Percentiles rank a stretch among this genome's conserved stretches.
Conservation (phyloP, 2,888 invertebrate species). For the Calameuta pallipes region DNA sequence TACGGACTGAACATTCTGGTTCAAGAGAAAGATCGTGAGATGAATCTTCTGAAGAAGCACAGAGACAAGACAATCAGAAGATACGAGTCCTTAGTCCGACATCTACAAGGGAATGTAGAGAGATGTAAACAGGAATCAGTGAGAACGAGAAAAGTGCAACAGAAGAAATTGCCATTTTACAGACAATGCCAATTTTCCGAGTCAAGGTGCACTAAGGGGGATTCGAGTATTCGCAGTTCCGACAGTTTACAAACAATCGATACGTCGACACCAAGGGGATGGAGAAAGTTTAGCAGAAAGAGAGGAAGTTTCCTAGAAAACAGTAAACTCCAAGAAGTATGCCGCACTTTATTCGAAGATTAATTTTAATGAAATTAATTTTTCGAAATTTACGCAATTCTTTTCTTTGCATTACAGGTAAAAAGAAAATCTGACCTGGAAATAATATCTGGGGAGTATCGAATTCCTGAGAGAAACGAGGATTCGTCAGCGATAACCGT, state of each 20-base stretch:
- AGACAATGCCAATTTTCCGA: background rate
- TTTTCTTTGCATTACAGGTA: background rate
- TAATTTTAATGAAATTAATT: background rate
- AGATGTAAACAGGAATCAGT: slow-evolving; percentile 30
- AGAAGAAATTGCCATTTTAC: background rate
- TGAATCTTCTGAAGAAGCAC: slow-evolving; percentile 42
- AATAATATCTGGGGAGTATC: slow-evolving; percentile 1
- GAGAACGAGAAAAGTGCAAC: slow-evolving; percentile 31
- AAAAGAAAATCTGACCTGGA: background rate
- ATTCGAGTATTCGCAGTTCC: background rate
- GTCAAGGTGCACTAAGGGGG: slow-evolving; percentile 15
- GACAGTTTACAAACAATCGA: background rate
- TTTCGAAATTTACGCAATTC: background rate
- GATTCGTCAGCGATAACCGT: slow-evolving; percentile 18
- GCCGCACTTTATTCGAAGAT: background rate
- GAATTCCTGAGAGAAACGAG: slow-evolving; percentile 27
- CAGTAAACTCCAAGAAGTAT: background rate
- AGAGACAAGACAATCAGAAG: slow-evolving; percentile 44
- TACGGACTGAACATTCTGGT: slow-evolving; percentile 40
- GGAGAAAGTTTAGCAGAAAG: background rate
- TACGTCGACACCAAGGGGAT: background rate
- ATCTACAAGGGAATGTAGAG: slow-evolving; percentile 41
- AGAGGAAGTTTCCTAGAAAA: background rate
- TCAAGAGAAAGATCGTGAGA: slow-evolving; percentile 43
- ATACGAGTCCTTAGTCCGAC: slow-evolving; percentile 45